These are phyloP conservation scores for Sinocyclocheilus anophthalmus DNA, from an alignment of 2,113 vertebrate genomes.

Conservation along the genomic window DNA sequence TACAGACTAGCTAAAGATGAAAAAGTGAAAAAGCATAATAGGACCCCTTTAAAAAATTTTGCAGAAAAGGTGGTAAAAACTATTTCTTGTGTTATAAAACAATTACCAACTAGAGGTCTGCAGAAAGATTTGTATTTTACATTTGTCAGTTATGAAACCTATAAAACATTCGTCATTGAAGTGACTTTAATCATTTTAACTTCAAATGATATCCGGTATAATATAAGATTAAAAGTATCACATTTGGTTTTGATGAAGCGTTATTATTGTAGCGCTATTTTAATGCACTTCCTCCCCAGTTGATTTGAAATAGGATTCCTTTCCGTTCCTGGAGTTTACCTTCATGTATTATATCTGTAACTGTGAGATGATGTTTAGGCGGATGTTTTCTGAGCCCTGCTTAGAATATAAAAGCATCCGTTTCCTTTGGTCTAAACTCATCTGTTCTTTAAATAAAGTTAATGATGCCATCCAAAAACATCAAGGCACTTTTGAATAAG, in stretches of 20 bases:
- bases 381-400: conserved; percentile 15
- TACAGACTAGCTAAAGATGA: too few relatives aligned
- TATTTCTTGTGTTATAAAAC: neutral
- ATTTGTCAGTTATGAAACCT: neutral
- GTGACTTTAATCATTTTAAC: neutral
- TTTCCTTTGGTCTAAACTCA: conserved; percentile 20
- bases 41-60: neutral
- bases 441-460: conserved; percentile 46
- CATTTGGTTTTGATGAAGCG: neutral
- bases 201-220: neutral
- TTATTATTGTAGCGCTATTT: neutral
- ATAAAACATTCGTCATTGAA: neutral
- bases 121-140: neutral
- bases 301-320: conserved; percentile 14
- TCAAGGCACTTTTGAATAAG: conserved; percentile 12
- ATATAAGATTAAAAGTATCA: neutral
- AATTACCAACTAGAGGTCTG: neutral
- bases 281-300: neutral
- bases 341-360: conserved; percentile 22
- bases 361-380: conserved; percentile 8
- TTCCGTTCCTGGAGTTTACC: neutral
- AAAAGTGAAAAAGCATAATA: too few relatives aligned
- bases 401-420: conserved; percentile 32
- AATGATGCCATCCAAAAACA: conserved; percentile 12
- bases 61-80: neutral